Evolutionary conservation across 1,140 invertebrate genomes (phyloP).

Genomic region (Helicoverpa zea): DNA sequence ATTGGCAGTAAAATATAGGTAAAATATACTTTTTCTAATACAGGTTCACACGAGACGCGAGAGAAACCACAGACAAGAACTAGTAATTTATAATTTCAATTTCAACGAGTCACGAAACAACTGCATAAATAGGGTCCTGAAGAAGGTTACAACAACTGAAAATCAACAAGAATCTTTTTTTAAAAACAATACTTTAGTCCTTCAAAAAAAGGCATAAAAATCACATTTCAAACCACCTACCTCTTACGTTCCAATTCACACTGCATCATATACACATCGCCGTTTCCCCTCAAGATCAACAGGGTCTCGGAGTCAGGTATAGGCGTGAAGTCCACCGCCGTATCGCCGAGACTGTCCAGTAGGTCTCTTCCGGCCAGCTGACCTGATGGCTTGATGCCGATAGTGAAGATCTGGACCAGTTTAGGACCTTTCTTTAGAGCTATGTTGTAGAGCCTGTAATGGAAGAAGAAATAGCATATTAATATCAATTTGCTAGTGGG

Average conservation of each 20-base stretch:
- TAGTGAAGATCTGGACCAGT: conserved; percentile 87
- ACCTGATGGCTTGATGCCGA: conserved; percentile 87
- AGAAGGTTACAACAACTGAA: too few relatives aligned
- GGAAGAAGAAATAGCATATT: conserved; percentile 15
- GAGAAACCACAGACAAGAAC: too few relatives aligned
- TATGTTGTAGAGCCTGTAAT: conserved; percentile 86
- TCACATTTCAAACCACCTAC: conserved; percentile 63
- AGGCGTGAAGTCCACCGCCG: conserved; percentile 95
- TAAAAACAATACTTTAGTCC: too few relatives aligned
- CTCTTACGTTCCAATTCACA: conserved; percentile 87
- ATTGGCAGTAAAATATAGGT: too few relatives aligned
- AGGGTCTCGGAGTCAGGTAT: conserved; percentile 90
- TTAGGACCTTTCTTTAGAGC: conserved; percentile 72
- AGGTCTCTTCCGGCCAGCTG: conserved; percentile 85
- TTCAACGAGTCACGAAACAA: too few relatives aligned
- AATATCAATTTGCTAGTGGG: background rate
- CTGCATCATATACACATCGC: conserved; percentile 90
- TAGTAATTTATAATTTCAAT: too few relatives aligned
- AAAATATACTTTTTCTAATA: too few relatives aligned
- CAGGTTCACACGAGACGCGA: too few relatives aligned
- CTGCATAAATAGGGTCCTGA: too few relatives aligned
- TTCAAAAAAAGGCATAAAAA: background rate
- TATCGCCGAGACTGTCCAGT: conserved; percentile 91
- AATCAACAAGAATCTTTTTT: background rate
- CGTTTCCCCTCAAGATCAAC: conserved; percentile 93